Evolutionary conservation across 2,888 invertebrate species (phyloP).

Genomic region (Epinotia nisella): DNA sequence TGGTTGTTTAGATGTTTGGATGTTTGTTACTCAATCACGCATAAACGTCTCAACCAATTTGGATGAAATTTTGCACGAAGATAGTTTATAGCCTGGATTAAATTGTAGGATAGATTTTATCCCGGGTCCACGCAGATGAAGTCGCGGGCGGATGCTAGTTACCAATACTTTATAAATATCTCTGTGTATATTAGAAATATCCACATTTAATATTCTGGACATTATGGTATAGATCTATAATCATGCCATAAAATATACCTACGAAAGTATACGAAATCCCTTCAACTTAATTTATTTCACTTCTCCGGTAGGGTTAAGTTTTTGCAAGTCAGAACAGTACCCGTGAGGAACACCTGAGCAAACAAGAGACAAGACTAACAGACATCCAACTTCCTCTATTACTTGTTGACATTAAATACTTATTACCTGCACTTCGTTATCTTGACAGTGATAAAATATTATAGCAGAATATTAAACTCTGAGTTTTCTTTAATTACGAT

Average conservation of each 20-base stretch:
- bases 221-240: not conserved
- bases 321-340: constrained; percentile 24
- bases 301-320: constrained; percentile 22
- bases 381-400: constrained; percentile 35
- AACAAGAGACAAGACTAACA: constrained; percentile 39
- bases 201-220: not conserved
- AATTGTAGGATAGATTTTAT: too few relatives aligned
- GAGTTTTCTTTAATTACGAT: constrained; percentile 23
- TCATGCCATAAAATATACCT: not conserved
- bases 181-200: not conserved
- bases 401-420: constrained; percentile 19
- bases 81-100: too few relatives aligned
- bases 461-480: not conserved
- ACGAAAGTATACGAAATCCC: not conserved
- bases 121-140: too few relatives aligned
- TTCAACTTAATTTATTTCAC: not conserved
- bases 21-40: too few relatives aligned
- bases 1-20: too few relatives aligned
- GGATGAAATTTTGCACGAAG: too few relatives aligned
- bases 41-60: too few relatives aligned
- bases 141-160: too few relatives aligned
- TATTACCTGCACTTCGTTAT: constrained; percentile 17
- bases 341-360: constrained; percentile 37
- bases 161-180: too few relatives aligned
- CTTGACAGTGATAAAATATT: constrained; percentile 13